A percentile compares a stretch with the other conserved stretches of the same genome.
These are phyloP conservation scores for Cyclina sinensis DNA, from an alignment of 1,140 invertebrate genomes.

Conservation along the genomic window DNA sequence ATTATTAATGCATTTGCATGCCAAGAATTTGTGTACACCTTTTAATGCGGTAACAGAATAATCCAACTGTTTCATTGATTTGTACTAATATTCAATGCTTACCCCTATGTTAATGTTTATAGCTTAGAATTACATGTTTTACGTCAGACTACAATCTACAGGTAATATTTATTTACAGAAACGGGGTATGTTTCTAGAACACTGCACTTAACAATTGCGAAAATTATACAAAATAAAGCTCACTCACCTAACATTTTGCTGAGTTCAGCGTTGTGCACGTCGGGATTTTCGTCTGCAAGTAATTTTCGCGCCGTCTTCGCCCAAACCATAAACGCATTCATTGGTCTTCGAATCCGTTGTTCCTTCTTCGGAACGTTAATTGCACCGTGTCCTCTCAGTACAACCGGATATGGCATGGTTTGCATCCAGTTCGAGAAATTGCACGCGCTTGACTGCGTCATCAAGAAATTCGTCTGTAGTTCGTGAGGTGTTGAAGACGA, in stretches of 20 bases:
- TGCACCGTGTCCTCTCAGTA: neutral
- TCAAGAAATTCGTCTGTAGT: conserved; percentile 22
- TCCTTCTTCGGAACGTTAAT: conserved; percentile 64
- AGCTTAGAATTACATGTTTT: neutral
- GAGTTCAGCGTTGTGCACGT: conserved; percentile 99
- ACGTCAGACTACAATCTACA: neutral
- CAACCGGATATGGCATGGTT: neutral
- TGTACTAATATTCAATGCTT: neutral
- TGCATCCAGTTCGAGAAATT: neutral
- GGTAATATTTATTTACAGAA: conserved; percentile 12
- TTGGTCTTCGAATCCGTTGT: conserved; percentile 81
- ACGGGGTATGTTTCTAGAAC: neutral
- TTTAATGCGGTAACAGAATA: neutral
- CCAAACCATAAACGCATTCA: conserved; percentile 87
- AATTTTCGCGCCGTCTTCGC: conserved; percentile 95
- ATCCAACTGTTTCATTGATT: conserved; percentile 6
- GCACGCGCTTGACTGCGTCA: conserved; percentile 25
- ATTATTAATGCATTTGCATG: neutral
- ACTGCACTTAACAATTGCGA: conserved; percentile 17
- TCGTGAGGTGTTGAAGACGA: conserved; percentile 9
- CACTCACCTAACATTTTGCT: conserved; percentile 96
- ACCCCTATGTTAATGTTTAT: neutral
- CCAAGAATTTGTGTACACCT: neutral
- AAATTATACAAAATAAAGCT: neutral
- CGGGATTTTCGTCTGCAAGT: conserved; percentile 98